Evolutionary conservation across 2,888 invertebrate genomes (phyloP).

Genomic region (Barypeithes pellucidus): DNA sequence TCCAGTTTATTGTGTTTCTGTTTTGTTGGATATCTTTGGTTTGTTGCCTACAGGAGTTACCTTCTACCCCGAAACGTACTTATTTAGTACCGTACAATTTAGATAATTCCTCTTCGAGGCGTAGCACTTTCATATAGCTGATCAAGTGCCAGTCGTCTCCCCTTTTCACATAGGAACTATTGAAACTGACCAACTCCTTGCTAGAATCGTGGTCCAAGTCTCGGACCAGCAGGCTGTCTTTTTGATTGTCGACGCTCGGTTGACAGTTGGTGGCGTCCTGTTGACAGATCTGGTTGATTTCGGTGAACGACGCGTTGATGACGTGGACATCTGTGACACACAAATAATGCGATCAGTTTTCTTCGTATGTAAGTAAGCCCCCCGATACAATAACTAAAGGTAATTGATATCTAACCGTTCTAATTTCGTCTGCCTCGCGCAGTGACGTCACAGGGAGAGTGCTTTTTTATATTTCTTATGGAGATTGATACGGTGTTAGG

Average conservation of each 20-base stretch:
- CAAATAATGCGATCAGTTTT: too few species aligned
- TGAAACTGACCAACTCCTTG: constrained; percentile 85
- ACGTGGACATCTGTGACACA: constrained; percentile 74
- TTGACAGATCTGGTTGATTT: constrained; percentile 82
- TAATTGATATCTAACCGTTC: too few species aligned
- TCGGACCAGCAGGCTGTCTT: constrained; percentile 81
- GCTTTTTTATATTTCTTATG: too few species aligned
- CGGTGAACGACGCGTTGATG: constrained; percentile 86
- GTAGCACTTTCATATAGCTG: constrained; percentile 80
- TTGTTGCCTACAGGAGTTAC: too few species aligned
- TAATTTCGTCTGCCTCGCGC: too few species aligned
- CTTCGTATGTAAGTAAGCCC: too few species aligned
- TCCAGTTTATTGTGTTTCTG: too few species aligned
- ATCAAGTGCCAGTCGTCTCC: constrained; percentile 75
- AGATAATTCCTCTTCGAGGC: constrained; percentile 82
- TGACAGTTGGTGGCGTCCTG: constrained; percentile 75
- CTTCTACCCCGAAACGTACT: constrained; percentile 3
- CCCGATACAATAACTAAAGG: too few species aligned
- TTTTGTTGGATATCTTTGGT: too few species aligned
- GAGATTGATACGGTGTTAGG: too few species aligned
- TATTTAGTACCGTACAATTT: constrained; percentile 76
- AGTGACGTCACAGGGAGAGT: too few species aligned
- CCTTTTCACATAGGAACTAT: constrained; percentile 76
- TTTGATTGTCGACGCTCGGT: constrained; percentile 82
- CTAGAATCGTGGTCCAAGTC: constrained; percentile 85